Percentiles rank a stretch among this genome's conserved stretches.
phyloP scores from a whole-genome alignment of 2,888 invertebrate species.

The Troglohyphantes excavatus region DNA sequence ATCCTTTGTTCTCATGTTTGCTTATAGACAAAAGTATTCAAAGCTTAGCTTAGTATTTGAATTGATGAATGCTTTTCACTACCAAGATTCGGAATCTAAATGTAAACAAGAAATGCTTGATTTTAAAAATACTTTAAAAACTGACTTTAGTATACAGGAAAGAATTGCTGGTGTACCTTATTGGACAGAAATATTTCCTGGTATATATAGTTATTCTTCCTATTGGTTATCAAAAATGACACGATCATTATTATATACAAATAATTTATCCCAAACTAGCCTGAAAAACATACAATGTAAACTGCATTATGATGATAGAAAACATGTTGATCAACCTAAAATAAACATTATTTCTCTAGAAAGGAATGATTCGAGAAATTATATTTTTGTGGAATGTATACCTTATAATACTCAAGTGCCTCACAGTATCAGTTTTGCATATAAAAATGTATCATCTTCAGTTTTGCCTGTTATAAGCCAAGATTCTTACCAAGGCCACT shows the following conservation, averaged over 20 bases:
- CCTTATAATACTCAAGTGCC: slow-evolving; percentile 29
- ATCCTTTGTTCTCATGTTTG: slow-evolving; percentile 33
- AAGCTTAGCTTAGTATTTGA: slow-evolving; percentile 32
- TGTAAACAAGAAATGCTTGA: slow-evolving; percentile 14
- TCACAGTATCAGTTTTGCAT: slow-evolving; percentile 23
- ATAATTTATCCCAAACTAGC: background rate
- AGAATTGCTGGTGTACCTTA: slow-evolving; percentile 8
- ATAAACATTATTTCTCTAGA: slow-evolving; percentile 6
- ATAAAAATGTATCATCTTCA: slow-evolving; percentile 19
- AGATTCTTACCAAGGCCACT: background rate
- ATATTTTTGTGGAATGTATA: slow-evolving; percentile 12
- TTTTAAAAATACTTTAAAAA: slow-evolving; percentile 25
- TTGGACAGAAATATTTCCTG: slow-evolving; percentile 61
- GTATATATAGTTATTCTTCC: slow-evolving; percentile 50
- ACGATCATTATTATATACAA: slow-evolving; percentile 23
- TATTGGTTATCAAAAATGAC: slow-evolving; percentile 29
- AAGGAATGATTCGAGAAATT: background rate
- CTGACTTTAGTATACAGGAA: slow-evolving; percentile 20
- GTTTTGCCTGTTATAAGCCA: slow-evolving; percentile 22
- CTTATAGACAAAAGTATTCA: slow-evolving; percentile 57
- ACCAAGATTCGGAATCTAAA: slow-evolving; percentile 5
- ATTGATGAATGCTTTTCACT: slow-evolving; percentile 52
- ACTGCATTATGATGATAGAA: slow-evolving; percentile 22
- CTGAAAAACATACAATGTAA: slow-evolving; percentile 39
- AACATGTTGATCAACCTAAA: background rate